Evolutionary conservation across 2,113 vertebrate species (phyloP).

Genomic region (Pteronura brasiliensis): DNA sequence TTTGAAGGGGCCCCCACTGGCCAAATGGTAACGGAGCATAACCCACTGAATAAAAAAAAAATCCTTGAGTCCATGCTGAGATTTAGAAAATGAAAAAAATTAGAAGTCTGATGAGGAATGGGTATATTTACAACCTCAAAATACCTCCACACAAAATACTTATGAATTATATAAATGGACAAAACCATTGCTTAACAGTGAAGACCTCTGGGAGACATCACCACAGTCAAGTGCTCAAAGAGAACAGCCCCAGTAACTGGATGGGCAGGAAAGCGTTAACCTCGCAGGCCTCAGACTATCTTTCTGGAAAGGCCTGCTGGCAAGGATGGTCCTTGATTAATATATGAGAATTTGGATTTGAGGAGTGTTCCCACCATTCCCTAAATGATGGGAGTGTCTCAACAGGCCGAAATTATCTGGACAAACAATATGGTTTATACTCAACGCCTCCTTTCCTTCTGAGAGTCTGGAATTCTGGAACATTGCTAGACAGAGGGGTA

Average conservation of each 20-base stretch:
- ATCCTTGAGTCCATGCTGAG: neutral
- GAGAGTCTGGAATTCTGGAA: neutral
- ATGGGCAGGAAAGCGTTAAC: neutral
- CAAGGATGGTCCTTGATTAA: neutral
- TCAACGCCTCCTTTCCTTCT: neutral
- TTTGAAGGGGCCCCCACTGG: neutral
- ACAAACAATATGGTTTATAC: neutral
- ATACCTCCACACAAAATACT: neutral
- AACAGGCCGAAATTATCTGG: neutral
- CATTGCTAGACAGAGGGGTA: neutral
- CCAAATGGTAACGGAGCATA: neutral
- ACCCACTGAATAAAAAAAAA: neutral
- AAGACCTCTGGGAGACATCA: neutral
- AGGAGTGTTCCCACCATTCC: neutral
- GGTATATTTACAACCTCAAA: neutral
- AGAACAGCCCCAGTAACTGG: neutral
- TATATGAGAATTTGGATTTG: neutral
- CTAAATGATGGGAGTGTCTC: neutral
- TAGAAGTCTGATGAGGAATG: neutral
- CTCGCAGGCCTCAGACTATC: neutral
- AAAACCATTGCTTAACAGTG: neutral
- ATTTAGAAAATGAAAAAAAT: neutral
- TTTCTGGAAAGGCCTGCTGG: neutral
- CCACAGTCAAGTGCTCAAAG: neutral
- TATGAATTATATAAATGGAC: neutral